phyloP scores from a whole-genome alignment of 2,888 invertebrate species.

The Eilema griseolum region DNA sequence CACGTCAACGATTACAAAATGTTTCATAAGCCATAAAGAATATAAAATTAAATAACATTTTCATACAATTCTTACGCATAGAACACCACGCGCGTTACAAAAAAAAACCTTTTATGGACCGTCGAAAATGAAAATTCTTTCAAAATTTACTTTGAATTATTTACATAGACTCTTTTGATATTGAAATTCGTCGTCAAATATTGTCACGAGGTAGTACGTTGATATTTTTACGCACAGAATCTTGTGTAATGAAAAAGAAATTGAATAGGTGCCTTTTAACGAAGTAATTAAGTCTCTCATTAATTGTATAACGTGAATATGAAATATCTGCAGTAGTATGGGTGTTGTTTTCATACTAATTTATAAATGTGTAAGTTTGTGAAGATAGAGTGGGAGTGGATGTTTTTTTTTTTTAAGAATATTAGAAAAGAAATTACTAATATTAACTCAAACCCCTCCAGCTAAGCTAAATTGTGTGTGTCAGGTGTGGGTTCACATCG shows the following conservation, averaged over 20 bases:
- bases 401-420: too few species aligned
- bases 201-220: not conserved
- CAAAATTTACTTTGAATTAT: conserved; percentile 4
- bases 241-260: not conserved
- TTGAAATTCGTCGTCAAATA: conserved; percentile 2
- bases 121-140: not conserved
- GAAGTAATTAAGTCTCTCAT: too few species aligned
- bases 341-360: too few species aligned
- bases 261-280: not conserved
- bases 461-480: too few species aligned
- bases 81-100: not conserved
- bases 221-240: not conserved
- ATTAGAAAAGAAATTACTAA: too few species aligned
- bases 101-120: not conserved
- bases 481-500: too few species aligned
- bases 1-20: not conserved
- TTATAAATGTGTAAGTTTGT: too few species aligned
- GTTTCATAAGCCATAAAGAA: not conserved
- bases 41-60: not conserved
- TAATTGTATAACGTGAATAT: too few species aligned
- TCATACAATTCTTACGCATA: not conserved
- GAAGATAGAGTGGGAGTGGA: too few species aligned
- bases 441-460: too few species aligned
- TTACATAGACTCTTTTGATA: not conserved
- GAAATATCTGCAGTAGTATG: too few species aligned